These are phyloP conservation scores for Alauda arvensis DNA, from an alignment of 2,797 vertebrate genomes.

Conservation along the genomic window DNA sequence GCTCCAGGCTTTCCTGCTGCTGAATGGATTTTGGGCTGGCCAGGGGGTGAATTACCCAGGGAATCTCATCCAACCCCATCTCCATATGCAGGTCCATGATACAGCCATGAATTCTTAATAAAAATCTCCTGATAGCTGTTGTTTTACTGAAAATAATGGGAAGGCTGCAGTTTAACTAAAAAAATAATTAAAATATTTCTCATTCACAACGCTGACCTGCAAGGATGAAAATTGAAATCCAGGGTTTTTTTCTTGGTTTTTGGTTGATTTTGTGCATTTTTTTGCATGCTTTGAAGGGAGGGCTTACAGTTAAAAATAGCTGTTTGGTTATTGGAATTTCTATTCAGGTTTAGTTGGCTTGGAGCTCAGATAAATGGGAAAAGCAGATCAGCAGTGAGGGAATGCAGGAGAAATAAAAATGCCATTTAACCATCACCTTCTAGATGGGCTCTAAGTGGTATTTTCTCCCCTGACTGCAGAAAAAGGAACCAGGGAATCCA, in stretches of 20 bases:
- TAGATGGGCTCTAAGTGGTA: neutral
- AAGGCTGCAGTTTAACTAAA: neutral
- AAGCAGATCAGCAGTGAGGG: neutral
- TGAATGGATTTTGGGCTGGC: neutral
- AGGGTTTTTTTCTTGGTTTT: neutral
- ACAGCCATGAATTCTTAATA: neutral
- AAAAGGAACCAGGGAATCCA: neutral
- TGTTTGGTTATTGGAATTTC: neutral
- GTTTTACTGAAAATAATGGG: neutral
- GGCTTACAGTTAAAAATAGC: neutral
- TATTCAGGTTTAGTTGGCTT: neutral
- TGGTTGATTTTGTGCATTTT: neutral
- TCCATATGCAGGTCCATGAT: neutral
- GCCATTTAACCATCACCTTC: neutral
- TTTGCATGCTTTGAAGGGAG: neutral
- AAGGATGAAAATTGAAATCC: neutral
- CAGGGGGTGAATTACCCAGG: neutral
- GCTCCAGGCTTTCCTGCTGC: neutral
- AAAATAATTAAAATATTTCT: neutral
- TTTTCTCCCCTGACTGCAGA: neutral
- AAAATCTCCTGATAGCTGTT: neutral
- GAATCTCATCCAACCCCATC: neutral
- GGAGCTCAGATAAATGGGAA: constrained; percentile 4
- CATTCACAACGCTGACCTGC: neutral
- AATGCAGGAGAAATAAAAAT: neutral